Evolutionary conservation across 2,113 vertebrate species (phyloP), one percentile per base, ranked within the genome.

Genomic region (Channa argus): DNA sequence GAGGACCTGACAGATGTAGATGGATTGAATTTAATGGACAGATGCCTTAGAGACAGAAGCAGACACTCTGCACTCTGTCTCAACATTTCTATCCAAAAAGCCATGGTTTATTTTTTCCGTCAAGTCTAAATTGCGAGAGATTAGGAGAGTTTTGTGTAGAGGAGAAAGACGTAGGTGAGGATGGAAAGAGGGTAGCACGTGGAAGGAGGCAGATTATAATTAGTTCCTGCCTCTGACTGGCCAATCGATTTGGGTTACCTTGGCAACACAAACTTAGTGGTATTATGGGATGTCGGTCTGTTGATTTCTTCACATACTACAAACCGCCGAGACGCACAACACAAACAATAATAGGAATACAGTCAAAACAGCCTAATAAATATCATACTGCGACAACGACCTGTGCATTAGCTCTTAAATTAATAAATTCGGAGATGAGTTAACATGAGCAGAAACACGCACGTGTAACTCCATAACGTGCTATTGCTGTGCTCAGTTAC

Each of bases 1-100:
- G 33, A 39, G 85, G 79, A 88, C 88, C 80, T 88, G 83, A 83
- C 61, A 12, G 79, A 83, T 79, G 79, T 80, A 85, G 58, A 63
- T 67, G 8, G 82, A 64, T 60, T 63, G 41, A 62, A 73, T 76
- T 81, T 85, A 87, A 88, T 88, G 86, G 82, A 89, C 80, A 83
- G 76, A 84, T 58, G 66, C 51, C n/a, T 47, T n/a, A 8, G 53
- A 82, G 46, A 75, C 46, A 37, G 54, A 65, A 52, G 41, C 15
- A 45, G 74, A 58, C n/a, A 60, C 65, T 47, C 38, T 83, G 61
- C 44, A 44, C 45, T 38, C 36, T 12, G 55, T 47, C 77, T 87
- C 59, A 24, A 61, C 64, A 77, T 50, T 24, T 68, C 50, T 15
- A n/a, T 63, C 36, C 24, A 64, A 71, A 85, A 74, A 68, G 38